A percentile compares a stretch with the other conserved stretches of the same genome.
Conservation (phyloP, 2,113 vertebrate genomes). For the Isurus oxyrinchus region DNA sequence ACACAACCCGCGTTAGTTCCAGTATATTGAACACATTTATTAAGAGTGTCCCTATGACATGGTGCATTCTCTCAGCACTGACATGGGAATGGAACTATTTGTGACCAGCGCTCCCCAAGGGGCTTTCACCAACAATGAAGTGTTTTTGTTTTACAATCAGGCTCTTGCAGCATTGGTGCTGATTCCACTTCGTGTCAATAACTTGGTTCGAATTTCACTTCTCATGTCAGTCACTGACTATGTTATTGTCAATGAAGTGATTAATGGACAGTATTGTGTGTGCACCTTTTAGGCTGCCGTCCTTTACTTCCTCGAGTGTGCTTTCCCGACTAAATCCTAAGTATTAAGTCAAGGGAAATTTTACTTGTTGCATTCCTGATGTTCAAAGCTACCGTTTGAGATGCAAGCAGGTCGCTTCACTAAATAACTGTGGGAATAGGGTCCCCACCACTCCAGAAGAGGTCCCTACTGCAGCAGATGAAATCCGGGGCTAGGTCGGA, state of each 20-base stretch:
- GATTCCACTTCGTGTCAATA: neutral
- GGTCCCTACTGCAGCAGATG: too few species aligned
- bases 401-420: too few species aligned
- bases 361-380: too few species aligned
- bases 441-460: too few species aligned
- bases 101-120: neutral
- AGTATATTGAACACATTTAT: neutral
- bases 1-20: neutral
- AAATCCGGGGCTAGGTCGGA: too few species aligned
- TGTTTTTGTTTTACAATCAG: neutral
- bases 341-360: too few species aligned
- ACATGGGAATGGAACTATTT: neutral
- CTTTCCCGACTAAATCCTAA: too few species aligned
- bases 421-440: too few species aligned
- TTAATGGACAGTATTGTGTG: neutral
- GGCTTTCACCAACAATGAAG: neutral
- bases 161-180: neutral
- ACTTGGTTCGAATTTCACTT: neutral
- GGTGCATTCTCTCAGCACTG: neutral
- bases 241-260: neutral
- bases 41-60: neutral
- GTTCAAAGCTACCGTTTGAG: too few species aligned
- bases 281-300: neutral
- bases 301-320: too few species aligned
- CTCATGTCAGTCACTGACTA: neutral